These are phyloP conservation scores for Ornithoptera priamus DNA, from an alignment of 2,888 invertebrate genomes.

Conservation along the genomic window DNA sequence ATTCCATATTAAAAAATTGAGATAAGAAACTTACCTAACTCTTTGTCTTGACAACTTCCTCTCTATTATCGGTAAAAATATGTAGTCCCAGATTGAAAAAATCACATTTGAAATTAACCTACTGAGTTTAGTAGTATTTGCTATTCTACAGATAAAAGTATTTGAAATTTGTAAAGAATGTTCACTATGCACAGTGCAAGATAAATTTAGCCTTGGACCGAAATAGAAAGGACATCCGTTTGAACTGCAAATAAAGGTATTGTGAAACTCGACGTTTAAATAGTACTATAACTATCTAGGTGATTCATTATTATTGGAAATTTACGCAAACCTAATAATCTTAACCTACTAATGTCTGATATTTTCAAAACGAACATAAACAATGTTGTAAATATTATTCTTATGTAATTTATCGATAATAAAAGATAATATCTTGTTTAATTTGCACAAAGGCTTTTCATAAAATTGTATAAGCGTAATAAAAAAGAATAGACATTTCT, in stretches of 20 bases:
- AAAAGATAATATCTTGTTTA: neutral
- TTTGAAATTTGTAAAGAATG: conserved; percentile 49
- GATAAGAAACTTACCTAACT: too few relatives aligned
- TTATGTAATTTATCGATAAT: neutral
- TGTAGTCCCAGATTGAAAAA: too few relatives aligned
- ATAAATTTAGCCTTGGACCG: conserved; percentile 63
- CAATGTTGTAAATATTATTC: neutral
- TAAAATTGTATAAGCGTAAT: conserved; percentile 37
- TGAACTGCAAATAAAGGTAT: conserved; percentile 52
- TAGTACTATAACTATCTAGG: neutral
- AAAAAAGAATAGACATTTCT: conserved; percentile 59
- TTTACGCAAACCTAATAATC: conserved; percentile 9
- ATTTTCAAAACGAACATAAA: neutral
- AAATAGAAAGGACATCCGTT: conserved; percentile 78
- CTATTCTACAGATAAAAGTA: neutral
- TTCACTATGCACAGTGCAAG: conserved; percentile 49
- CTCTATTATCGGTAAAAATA: too few relatives aligned
- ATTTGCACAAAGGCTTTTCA: neutral
- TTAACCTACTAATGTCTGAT: neutral
- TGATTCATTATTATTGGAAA: conserved; percentile 24
- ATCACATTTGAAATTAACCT: too few relatives aligned
- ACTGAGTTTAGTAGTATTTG: too few relatives aligned
- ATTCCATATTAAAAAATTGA: too few relatives aligned
- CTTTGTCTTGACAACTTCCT: too few relatives aligned
- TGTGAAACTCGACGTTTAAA: conserved; percentile 23